Percentiles rank a stretch among this genome's conserved stretches.
Evolutionary conservation across 1,140 invertebrate species (phyloP).

Genomic region (Orchestia grillus): DNA sequence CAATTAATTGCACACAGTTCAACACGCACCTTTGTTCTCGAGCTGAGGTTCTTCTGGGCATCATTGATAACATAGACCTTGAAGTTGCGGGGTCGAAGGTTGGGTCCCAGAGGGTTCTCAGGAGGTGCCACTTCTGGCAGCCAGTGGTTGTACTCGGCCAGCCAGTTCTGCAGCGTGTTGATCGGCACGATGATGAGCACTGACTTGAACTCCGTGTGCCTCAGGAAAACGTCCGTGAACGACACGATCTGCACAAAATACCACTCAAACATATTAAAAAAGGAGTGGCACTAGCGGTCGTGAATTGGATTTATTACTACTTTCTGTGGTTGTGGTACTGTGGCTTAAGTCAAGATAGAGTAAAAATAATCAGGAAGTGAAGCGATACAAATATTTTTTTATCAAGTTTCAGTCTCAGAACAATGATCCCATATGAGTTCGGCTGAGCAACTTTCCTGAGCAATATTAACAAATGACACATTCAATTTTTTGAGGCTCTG

Average conservation of each 20-base stretch:
- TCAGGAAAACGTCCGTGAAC: constrained; percentile 84
- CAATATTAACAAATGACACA: neutral
- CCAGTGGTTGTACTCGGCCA: constrained; percentile 98
- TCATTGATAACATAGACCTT: constrained; percentile 93
- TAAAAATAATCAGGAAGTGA: neutral
- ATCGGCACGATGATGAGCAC: constrained; percentile 98
- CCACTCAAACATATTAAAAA: neutral
- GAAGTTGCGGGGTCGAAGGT: constrained; percentile 81
- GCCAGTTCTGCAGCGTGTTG: constrained; percentile 99
- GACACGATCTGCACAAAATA: constrained; percentile 72
- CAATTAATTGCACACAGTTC: neutral
- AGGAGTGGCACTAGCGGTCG: too few relatives aligned
- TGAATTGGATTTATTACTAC: too few relatives aligned
- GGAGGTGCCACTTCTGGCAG: constrained; percentile 76
- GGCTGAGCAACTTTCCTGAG: neutral
- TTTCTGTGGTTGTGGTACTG: too few relatives aligned
- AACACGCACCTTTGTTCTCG: constrained; percentile 80
- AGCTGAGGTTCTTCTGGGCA: constrained; percentile 88
- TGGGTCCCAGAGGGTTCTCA: constrained; percentile 58
- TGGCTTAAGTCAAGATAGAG: neutral
- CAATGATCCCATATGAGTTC: neutral
- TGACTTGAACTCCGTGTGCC: constrained; percentile 88
- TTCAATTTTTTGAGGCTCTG: too few relatives aligned
- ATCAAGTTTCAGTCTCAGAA: neutral
- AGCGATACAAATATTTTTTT: neutral